phyloP scores from a whole-genome alignment of 2,113 vertebrate species.

The Syngnathus floridae region DNA sequence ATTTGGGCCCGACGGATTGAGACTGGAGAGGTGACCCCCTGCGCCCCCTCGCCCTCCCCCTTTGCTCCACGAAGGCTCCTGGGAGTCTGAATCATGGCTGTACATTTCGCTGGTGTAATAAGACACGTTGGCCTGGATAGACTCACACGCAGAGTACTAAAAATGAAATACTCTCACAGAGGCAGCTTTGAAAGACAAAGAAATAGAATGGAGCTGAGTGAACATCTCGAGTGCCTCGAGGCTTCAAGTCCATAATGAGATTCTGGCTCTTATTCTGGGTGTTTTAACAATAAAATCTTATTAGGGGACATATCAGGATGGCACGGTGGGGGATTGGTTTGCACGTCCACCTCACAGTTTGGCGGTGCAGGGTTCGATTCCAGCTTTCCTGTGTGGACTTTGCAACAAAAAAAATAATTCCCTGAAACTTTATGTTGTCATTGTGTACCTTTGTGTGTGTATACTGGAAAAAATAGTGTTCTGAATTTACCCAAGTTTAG shows the following conservation, averaged over 20 bases:
- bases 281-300: not conserved
- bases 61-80: constrained; percentile 38
- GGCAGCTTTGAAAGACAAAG: not conserved
- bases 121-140: constrained; percentile 33
- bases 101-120: constrained; percentile 44
- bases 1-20: constrained; percentile 53
- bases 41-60: not conserved
- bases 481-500: too few species aligned
- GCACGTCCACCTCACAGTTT: too few species aligned
- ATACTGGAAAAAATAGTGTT: too few species aligned
- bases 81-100: constrained; percentile 45
- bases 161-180: constrained; percentile 7
- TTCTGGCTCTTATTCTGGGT: not conserved
- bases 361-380: not conserved
- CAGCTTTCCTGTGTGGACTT: too few species aligned
- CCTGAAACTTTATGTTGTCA: too few species aligned
- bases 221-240: not conserved
- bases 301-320: not conserved
- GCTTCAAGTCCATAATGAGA: not conserved
- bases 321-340: too few species aligned
- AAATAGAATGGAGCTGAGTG: not conserved
- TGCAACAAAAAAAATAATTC: too few species aligned
- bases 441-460: too few species aligned
- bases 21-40: constrained; percentile 43
- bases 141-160: constrained; percentile 22